Evolutionary conservation across 1,140 invertebrate genomes (phyloP).

Genomic region (Caenorhabditis brenneri): DNA sequence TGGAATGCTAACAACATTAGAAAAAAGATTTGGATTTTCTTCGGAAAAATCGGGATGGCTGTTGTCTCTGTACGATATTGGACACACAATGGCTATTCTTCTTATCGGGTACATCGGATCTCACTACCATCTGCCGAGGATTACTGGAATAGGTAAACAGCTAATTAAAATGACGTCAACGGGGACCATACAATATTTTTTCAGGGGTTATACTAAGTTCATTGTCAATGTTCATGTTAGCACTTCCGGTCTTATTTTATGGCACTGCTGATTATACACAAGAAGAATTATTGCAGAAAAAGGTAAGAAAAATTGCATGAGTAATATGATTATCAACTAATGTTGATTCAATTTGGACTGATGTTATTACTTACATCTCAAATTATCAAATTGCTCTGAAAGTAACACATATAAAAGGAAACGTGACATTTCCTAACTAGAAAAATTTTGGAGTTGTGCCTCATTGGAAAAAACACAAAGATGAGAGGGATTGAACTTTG

Average conservation of each 20-base stretch:
- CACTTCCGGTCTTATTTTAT: conserved; percentile 46
- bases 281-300: conserved; percentile 40
- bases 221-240: conserved; percentile 53
- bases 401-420: no score
- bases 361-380: no score
- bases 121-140: conserved; percentile 45
- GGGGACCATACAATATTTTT: neutral
- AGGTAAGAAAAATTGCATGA: neutral
- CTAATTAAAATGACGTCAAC: neutral
- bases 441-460: no score
- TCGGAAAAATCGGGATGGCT: conserved; percentile 38
- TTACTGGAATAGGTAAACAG: conserved; percentile 49
- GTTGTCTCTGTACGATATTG: conserved; percentile 51
- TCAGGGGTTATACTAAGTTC: conserved; percentile 45
- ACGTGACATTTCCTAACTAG: no score
- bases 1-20: conserved; percentile 50
- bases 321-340: neutral
- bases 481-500: no score
- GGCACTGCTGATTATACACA: conserved; percentile 38
- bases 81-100: conserved; percentile 52
- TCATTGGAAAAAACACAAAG: no score
- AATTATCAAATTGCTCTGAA: no score
- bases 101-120: conserved; percentile 51
- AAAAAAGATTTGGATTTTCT: conserved; percentile 46
- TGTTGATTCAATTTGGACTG: no score